Conservation (phyloP, 2,888 invertebrate species). For the Conus canariensis region DNA sequence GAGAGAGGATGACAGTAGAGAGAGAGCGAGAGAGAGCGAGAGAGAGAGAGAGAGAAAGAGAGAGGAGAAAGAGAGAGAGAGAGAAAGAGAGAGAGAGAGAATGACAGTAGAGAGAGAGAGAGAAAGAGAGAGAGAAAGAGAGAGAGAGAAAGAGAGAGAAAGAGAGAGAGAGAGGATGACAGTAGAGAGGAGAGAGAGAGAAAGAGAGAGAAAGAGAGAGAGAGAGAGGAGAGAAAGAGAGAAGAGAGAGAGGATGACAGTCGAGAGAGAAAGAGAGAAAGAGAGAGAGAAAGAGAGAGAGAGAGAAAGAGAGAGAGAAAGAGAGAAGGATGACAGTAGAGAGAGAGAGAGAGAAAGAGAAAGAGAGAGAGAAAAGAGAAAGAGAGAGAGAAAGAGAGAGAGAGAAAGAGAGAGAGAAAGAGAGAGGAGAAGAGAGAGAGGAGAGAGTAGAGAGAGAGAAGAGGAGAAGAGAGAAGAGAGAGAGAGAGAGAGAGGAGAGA, state of each 20-base stretch:
- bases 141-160: neutral
- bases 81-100: neutral
- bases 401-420: neutral
- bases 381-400: too few relatives aligned
- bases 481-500: neutral
- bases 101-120: neutral
- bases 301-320: neutral
- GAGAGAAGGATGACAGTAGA: too few relatives aligned
- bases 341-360: conserved; percentile 3
- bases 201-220: neutral
- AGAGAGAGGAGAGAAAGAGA: neutral
- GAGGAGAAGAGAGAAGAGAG: neutral
- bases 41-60: neutral
- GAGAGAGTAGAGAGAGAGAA: neutral
- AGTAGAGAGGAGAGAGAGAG: neutral
- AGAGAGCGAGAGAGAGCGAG: neutral
- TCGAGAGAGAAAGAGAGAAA: neutral
- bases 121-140: neutral
- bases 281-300: conserved; percentile 3
- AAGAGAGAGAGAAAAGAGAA: neutral
- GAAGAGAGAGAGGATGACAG: neutral
- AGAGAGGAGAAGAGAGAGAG: neutral
- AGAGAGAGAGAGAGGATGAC: neutral
- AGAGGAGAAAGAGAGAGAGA: neutral
- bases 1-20: too few relatives aligned